Base-by-base conservation (phyloP, 2,888 invertebrate species). In the Agrochola litura region DNA sequence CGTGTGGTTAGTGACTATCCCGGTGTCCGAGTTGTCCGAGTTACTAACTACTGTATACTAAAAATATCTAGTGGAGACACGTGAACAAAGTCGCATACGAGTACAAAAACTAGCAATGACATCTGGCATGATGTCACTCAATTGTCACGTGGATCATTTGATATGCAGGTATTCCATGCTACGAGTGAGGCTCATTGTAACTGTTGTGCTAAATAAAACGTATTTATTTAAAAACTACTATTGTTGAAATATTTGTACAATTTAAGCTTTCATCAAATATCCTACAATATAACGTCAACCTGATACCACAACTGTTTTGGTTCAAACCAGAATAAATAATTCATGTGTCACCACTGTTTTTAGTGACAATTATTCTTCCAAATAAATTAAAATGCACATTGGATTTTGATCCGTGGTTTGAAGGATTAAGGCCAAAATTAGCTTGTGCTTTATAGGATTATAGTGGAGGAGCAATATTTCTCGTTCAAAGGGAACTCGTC, bases 391-490 rank as follows among this genome's bases (percentile, higher is more conserved):
- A 80, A 76, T 30, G 30, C 54, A 61, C 63, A 14, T 64, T 67
- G 67, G 2, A 85, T 64, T 75, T 79, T 46, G 43, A 72, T 74
- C 63, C 61, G 66, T 79, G n/a, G 54, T 37, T 22, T 41, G 19
- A 70, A 61, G 52, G 22, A 49, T 70, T 73, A 72, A 54, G 73
- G 70, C 76, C 65, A 63, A 67, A 75, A 73, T 66, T 76, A 37
- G 56, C 22, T 81, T 68, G 70, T 56, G 25, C 49, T 22, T 22
- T 72, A 54, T 54, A 49, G 25, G n/a, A 69, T 73, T 72, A 63
- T 70, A 64, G 66, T 76, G 30, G 54, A n/a, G 25, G 14, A 67
- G 68, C 65, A 79, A 83, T 81, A 86, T 84, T 85, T 89, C 79
- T 81, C 69, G 67, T 69, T 84, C 63, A 82, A 85, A 83, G 77